Evolutionary conservation across 2,797 vertebrate species (phyloP), one percentile per base, ranked within the genome.

Genomic region (Centroberyx gerrardi): DNA sequence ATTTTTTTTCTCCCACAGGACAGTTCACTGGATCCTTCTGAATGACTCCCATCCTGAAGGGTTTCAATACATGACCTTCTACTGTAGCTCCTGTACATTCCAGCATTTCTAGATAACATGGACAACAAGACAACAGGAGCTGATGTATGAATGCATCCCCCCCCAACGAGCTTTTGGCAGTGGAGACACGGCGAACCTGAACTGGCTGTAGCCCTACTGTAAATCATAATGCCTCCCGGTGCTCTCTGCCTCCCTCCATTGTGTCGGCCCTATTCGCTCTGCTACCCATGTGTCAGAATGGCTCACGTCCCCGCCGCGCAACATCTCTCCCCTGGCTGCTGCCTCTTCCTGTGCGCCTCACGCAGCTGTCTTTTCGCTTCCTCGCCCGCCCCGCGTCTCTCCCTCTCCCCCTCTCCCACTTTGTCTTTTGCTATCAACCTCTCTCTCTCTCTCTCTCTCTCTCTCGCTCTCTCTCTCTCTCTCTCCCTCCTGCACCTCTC

Each of bases 271-370:
- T 84, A 79, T 81, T 77, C 76, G 88, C 90, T 90, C 86, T 70
- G 84, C 88, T 90, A 66, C 84, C 87, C 89, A 76, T 78, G 90
- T 93, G 92, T 93, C 91, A 90, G 89, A 86, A 83, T 46, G 42
- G 74, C 89, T 92, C 89, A 88, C 78, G 63, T 92, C 88, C 46
- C 72, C 75, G 8, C 68, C 78, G 82, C 68, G 82, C 88, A 75
- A 74, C 90, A 80, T 88, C 86, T 85, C 91, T 93, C 90, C 90
- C 85, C 90, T 91, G 91, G 90, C 91, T 90, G 88, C 88, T 91
- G 90, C 89, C 92, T 82, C 90, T 89, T 89, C 87, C 86, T 85
- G 86, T 91, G 90, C 90, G 89, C 91, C 69, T 93, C 88, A 92
- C 56, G 13, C 84, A 31, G 87, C 88, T 93, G 89, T 93, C 91